These are phyloP conservation scores for Argyra leucocephala DNA, from an alignment of 2,888 invertebrate species.

Conservation along the genomic window DNA sequence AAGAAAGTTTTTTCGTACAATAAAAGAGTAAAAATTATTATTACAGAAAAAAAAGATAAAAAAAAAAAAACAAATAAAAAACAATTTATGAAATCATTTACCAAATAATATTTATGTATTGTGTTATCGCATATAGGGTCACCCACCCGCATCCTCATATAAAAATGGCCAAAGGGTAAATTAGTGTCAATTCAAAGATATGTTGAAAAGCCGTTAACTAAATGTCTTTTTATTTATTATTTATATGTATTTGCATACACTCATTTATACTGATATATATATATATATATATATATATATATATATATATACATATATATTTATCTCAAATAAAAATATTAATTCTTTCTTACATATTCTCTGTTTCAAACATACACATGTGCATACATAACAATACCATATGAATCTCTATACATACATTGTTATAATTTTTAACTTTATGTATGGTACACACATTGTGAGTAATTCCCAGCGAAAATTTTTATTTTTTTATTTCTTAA, in stretches of 20 bases:
- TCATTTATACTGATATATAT: not conserved
- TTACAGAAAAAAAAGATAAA: not conserved
- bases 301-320: not conserved
- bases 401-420: no score
- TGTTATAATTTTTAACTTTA: no score
- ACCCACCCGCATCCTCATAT: no score
- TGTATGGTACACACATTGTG: not conserved
- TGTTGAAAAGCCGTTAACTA: constrained; percentile 3
- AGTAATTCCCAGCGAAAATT: not conserved
- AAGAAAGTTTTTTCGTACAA: no score
- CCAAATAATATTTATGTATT: not conserved
- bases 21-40: not conserved
- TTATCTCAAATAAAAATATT: not conserved
- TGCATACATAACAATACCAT: no score
- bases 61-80: not conserved
- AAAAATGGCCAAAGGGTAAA: not conserved
- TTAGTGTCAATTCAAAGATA: constrained; percentile 6
- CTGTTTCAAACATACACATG: not conserved
- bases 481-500: not conserved
- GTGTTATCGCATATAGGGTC: not conserved
- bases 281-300: not conserved
- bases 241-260: not conserved
- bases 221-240: not conserved
- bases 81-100: not conserved
- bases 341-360: not conserved